Evolutionary conservation across 2,113 vertebrate genomes (phyloP), one percentile per base, ranked within the genome.

Genomic region (Leptodactylus fuscus): DNA sequence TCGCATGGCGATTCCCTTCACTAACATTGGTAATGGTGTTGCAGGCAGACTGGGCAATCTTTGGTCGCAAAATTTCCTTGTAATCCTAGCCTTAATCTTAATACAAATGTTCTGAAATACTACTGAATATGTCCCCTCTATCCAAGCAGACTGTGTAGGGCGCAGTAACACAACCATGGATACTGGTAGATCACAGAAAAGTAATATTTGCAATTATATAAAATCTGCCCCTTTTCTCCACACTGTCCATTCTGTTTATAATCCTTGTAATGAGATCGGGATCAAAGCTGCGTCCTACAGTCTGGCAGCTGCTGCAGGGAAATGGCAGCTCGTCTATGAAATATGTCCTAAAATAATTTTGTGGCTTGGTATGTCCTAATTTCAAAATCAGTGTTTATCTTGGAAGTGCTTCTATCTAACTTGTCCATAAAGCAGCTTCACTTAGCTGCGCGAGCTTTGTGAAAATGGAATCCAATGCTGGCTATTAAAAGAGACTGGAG

Each of bases 361-460:
- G 93, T 48, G 87, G 93, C 93, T 92, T 91, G 91, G 91, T 93
- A 94, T 94, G 94, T 95, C 94, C 94, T 94, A 91, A 93, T 94
- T 95, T 93, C 89, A 27, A 94, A 94, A 93, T 92, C 95, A 94
- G 96, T 99, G 97, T 99, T 99, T 99, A 97, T 98, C 96, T 98
- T 99, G 97, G 97, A 98, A 96, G 94, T 93, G 94, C 95, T 97
- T 98, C 96, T 97, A 97, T 97, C 96, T 97, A 94, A 94, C 93
- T 95, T 94, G 96, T 97, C 96, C 97, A 96, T 97, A 97, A 97
- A 98, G 96, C 96, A 97, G 96, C 94, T 96, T 95, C 95, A 96
- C 96, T 98, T 97, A 97, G 97, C 96, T 95, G 95, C 95, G 93
- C 95, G 95, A 97, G 96, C 96, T 95, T 95, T 97, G 95, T 95